A percentile compares a stretch with the other conserved stretches of the same genome.
Evolutionary conservation across 2,113 vertebrate species (phyloP).

Genomic region (Ondatra zibethicus): DNA sequence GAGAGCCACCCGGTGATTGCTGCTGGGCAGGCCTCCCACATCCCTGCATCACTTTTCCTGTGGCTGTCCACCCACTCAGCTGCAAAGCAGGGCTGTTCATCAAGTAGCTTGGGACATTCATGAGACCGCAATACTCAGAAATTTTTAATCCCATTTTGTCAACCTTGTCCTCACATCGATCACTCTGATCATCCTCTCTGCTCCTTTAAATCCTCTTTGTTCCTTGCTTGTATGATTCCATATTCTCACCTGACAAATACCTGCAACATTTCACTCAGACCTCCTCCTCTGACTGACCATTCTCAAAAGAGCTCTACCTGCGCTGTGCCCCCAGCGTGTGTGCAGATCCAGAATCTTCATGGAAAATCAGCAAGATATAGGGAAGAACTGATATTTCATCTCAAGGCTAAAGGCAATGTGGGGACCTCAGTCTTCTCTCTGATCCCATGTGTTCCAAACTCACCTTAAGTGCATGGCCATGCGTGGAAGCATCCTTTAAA

Average conservation of each 20-base stretch:
- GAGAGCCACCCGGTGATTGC: slow-evolving; percentile 59
- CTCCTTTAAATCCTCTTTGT: slow-evolving; percentile 29
- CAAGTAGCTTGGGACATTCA: slow-evolving; percentile 38
- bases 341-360: background rate
- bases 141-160: slow-evolving; percentile 49
- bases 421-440: background rate
- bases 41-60: slow-evolving; percentile 42
- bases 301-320: background rate
- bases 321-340: background rate
- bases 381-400: background rate
- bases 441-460: background rate
- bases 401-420: background rate
- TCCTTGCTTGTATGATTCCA: background rate
- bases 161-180: slow-evolving; percentile 57
- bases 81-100: background rate
- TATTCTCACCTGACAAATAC: background rate
- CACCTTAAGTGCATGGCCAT: too few species aligned
- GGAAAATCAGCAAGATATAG: background rate
- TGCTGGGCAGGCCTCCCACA: slow-evolving; percentile 53
- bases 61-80: slow-evolving; percentile 61
- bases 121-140: slow-evolving; percentile 12
- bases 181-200: slow-evolving; percentile 45
- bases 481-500: background rate
- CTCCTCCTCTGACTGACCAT: background rate
- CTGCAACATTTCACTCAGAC: background rate